Evolutionary conservation across 2,888 invertebrate genomes (phyloP).

Genomic region (Stenoptilia bipunctidactyla): DNA sequence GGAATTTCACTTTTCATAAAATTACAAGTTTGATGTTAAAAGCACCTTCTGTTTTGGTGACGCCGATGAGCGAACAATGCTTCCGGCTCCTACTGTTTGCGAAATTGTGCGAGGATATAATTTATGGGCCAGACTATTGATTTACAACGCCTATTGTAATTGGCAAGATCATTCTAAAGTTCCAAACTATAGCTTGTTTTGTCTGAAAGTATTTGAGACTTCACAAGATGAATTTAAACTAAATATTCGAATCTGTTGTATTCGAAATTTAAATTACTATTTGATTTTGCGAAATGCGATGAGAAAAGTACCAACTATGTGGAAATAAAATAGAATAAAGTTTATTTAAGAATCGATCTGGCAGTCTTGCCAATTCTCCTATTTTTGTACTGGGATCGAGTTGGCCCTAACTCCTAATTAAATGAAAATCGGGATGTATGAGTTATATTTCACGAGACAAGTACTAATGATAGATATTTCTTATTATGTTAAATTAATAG

Average conservation of each 20-base stretch:
- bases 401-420: slow-evolving; percentile 1
- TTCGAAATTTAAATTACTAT: no score
- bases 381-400: neutral
- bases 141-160: slow-evolving; percentile 63
- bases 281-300: no score
- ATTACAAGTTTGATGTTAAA: slow-evolving; percentile 66
- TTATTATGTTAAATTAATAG: neutral
- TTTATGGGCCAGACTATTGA: slow-evolving; percentile 53
- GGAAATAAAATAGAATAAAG: no score
- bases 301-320: no score
- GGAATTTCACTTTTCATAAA: slow-evolving; percentile 72
- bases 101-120: slow-evolving; percentile 63
- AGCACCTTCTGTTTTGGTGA: slow-evolving; percentile 70
- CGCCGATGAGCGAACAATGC: slow-evolving; percentile 59
- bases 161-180: slow-evolving; percentile 43
- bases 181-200: slow-evolving; percentile 17
- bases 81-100: slow-evolving; percentile 67
- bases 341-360: no score
- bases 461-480: neutral
- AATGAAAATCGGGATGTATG: neutral
- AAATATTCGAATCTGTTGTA: no score
- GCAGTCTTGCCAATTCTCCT: no score
- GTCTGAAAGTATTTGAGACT: no score
- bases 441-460: neutral
- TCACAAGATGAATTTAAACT: no score